Evolutionary conservation across 2,113 vertebrate genomes (phyloP), one percentile per base, ranked within the genome.

Genomic region (Oreamnos americanus): DNA sequence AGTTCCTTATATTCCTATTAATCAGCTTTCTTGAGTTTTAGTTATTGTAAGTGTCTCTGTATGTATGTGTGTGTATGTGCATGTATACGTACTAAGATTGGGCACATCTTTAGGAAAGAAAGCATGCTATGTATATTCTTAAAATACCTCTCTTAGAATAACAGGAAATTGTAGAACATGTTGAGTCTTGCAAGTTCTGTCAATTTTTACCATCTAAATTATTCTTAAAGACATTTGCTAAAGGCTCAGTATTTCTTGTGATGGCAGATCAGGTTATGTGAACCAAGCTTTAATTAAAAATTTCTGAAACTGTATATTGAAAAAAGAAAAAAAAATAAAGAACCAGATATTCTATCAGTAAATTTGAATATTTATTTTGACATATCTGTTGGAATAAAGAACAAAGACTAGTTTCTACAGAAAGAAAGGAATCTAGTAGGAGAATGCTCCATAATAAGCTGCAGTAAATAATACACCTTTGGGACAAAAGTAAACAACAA

Each of bases 251-350:
- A 16, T 55, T 89, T 95, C 51, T 3, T 25, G 43, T 93, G 55
- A 49, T 60, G 33, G 21, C 19, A 88, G 33, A 0, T 67, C 4
- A 76, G 33, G 6, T 74, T 89, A 93, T 94, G 60, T 82, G 21
- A 9, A 60, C 3, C 9, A 94, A 33, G 0, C 0, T 76, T 51
- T 3, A 78, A 30, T 19, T 90, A 36, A 93, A 60, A 53, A 23
- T 17, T 74, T 81, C 11, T 53, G 62, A 58, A 89, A 47, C 16
- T 81, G 4, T 78, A 53, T 83, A 19, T 45, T 76, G 25, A 33
- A 55, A 88, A 71, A 96, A 60, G n/a, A 96, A 71, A 96, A 96
- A 94, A 25, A 57, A 13, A 74, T n/a, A 67, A 64, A 82, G 0
- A 23, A 88, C 5, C 28, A 30, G 49, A 62, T 14, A 87, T 81